Conservation (phyloP, 2,888 invertebrate genomes). For the Latrodectus elegans region DNA sequence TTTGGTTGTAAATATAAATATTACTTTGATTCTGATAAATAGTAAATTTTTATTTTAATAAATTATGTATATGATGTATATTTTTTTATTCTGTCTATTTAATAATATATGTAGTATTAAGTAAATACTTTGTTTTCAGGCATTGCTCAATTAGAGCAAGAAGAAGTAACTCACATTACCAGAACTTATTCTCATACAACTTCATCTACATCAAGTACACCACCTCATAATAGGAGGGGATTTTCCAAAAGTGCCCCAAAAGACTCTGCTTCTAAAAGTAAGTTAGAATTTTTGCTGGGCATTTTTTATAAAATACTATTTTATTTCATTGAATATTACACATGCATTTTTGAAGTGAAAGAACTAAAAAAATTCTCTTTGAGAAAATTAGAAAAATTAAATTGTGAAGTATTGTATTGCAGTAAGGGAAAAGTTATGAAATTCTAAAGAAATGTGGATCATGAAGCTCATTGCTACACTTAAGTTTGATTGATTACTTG, state of each 20-base stretch:
- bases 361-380: not conserved
- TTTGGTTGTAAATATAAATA: not conserved
- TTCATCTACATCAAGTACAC: slow-evolving; percentile 45
- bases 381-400: no score
- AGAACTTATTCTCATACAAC: slow-evolving; percentile 54
- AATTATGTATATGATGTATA: not conserved
- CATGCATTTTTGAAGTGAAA: not conserved
- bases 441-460: no score
- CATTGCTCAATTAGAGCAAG: slow-evolving; percentile 57
- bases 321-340: not conserved
- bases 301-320: not conserved
- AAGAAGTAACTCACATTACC: slow-evolving; percentile 54
- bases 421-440: no score
- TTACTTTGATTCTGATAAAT: not conserved
- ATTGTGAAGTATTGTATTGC: no score
- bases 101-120: not conserved
- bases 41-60: not conserved
- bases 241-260: slow-evolving; percentile 48
- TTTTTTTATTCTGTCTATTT: not conserved
- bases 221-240: slow-evolving; percentile 61
- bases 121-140: slow-evolving; percentile 10
- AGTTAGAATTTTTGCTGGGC: not conserved
- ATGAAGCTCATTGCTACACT: no score
- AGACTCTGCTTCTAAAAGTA: slow-evolving; percentile 51
- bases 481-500: no score